phyloP scores from a whole-genome alignment of 2,113 vertebrate genomes.

The Bungarus multicinctus region DNA sequence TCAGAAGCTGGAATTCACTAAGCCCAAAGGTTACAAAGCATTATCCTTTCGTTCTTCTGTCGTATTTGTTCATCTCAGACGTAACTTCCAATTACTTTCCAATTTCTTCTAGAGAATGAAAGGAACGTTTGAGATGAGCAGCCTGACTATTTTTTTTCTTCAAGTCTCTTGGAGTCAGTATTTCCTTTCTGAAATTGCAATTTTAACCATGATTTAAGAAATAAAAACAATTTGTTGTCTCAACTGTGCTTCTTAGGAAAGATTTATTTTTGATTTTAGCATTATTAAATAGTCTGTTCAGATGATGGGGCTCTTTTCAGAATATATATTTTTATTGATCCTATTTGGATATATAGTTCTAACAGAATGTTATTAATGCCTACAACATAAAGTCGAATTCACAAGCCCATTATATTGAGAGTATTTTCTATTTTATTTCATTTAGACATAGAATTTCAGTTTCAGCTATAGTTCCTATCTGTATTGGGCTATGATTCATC shows the following conservation, averaged over 20 bases:
- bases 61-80: conserved; percentile 32
- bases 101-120: conserved; percentile 23
- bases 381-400: neutral
- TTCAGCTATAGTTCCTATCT: neutral
- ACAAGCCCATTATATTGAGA: neutral
- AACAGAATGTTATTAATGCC: neutral
- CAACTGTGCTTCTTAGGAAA: neutral
- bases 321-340: conserved; percentile 2
- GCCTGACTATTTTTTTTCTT: neutral
- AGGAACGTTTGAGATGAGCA: conserved; percentile 9
- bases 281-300: neutral
- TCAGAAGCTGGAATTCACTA: conserved; percentile 12
- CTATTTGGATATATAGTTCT: neutral
- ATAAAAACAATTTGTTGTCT: neutral
- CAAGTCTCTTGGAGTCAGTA: neutral
- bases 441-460: neutral
- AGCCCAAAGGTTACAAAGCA: conserved; percentile 30
- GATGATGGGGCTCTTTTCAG: neutral
- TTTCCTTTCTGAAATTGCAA: conserved; percentile 14
- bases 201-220: neutral
- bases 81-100: conserved; percentile 35
- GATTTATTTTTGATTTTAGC: conserved; percentile 10
- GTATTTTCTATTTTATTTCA: conserved; percentile 6
- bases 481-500: neutral
- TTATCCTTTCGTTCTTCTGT: conserved; percentile 15